These are phyloP conservation scores for Nephila pilipes DNA, from an alignment of 1,140 invertebrate species.

Conservation along the genomic window DNA sequence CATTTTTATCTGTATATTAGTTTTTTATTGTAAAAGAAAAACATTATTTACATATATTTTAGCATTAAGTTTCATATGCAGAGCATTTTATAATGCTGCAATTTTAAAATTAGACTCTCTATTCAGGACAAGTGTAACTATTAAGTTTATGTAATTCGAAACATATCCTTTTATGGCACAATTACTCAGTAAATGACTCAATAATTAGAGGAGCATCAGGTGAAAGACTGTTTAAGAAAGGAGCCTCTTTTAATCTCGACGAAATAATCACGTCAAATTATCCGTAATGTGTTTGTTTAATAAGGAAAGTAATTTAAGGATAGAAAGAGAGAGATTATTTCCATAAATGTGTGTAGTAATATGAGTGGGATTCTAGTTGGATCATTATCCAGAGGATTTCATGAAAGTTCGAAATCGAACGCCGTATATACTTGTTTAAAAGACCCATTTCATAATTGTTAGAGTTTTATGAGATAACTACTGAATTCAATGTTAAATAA, in stretches of 20 bases:
- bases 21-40: too few species aligned
- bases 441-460: background rate
- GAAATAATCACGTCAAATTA: background rate
- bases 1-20: too few species aligned
- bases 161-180: too few species aligned
- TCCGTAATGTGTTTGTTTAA: background rate
- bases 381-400: background rate
- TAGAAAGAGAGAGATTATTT: background rate
- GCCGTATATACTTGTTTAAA: background rate
- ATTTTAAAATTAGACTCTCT: too few species aligned
- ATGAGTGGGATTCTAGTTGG: background rate
- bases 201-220: background rate
- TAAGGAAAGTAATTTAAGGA: background rate
- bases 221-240: background rate
- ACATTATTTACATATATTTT: too few species aligned
- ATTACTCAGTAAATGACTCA: background rate
- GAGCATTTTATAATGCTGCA: too few species aligned
- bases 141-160: too few species aligned
- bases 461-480: background rate
- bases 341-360: background rate
- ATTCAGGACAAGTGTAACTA: too few species aligned
- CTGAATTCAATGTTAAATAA: background rate
- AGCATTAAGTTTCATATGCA: too few species aligned
- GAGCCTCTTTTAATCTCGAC: background rate
- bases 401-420: background rate